phyloP scores from a whole-genome alignment of 2,113 vertebrate genomes.

The Nestor notabilis region DNA sequence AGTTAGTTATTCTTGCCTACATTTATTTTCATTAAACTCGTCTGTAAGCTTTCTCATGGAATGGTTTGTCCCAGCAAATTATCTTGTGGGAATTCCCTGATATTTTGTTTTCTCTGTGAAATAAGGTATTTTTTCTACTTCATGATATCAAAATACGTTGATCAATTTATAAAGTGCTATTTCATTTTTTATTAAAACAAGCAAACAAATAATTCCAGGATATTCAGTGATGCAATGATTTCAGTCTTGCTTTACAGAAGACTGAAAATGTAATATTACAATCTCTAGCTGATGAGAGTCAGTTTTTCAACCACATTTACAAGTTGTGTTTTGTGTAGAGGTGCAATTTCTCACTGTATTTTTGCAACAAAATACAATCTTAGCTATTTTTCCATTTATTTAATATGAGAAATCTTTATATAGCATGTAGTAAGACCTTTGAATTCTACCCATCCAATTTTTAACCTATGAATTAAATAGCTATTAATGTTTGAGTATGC shows the following conservation, averaged over 20 bases:
- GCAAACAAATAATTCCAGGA: not conserved
- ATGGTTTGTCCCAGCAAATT: not conserved
- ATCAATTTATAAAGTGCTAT: not conserved
- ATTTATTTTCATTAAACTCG: not conserved
- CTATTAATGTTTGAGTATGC: not conserved
- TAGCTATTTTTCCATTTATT: not conserved
- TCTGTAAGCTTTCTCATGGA: not conserved
- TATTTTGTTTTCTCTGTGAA: not conserved
- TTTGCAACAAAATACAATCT: not conserved
- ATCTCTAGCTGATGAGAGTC: not conserved
- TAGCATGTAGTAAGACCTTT: not conserved
- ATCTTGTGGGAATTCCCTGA: not conserved
- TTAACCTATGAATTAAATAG: not conserved
- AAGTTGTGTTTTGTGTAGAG: not conserved
- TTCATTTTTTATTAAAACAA: not conserved
- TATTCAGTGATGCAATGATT: not conserved
- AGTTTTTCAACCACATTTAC: not conserved
- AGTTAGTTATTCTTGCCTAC: not conserved
- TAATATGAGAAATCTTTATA: not conserved
- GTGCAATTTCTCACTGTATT: not conserved
- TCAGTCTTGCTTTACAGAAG: not conserved
- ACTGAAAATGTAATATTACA: not conserved
- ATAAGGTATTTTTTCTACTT: not conserved
- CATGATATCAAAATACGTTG: not conserved
- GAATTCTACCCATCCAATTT: not conserved